Evolutionary conservation across 2,888 invertebrate genomes (phyloP).

Genomic region (Amphipoea lucens): DNA sequence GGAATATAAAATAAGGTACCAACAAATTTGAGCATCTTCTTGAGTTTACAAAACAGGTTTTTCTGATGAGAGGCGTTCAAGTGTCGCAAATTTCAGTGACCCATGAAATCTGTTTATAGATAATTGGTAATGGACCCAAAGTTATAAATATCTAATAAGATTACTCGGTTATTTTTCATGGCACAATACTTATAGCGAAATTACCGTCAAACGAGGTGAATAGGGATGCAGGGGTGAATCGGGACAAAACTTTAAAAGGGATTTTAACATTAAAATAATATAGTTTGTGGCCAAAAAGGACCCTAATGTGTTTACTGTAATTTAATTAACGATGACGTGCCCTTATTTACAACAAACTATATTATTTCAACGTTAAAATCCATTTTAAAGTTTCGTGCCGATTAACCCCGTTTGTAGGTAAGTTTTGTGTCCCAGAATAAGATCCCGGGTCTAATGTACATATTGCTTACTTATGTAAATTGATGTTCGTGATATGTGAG

Average conservation of each 20-base stretch:
- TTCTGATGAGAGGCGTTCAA: slow-evolving; percentile 59
- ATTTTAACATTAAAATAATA: too few species aligned
- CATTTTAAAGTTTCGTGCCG: too few species aligned
- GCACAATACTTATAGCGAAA: slow-evolving; percentile 45
- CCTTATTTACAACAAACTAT: too few species aligned
- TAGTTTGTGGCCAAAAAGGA: too few species aligned
- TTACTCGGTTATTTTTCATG: slow-evolving; percentile 33
- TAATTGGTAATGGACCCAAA: slow-evolving; percentile 52
- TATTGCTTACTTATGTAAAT: slow-evolving; percentile 53
- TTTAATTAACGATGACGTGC: too few species aligned
- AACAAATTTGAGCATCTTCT: slow-evolving; percentile 36
- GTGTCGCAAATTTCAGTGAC: slow-evolving; percentile 66
- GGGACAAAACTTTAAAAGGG: too few species aligned
- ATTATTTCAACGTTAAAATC: too few species aligned
- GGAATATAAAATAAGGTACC: slow-evolving; percentile 53
- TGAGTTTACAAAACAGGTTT: slow-evolving; percentile 29
- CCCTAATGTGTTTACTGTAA: too few species aligned
- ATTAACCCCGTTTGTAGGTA: background rate
- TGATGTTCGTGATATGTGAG: slow-evolving; percentile 38
- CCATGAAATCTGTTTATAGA: slow-evolving; percentile 62
- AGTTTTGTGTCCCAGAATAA: slow-evolving; percentile 9
- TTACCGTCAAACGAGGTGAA: background rate
- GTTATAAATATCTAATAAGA: slow-evolving; percentile 54
- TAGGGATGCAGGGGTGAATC: too few species aligned
- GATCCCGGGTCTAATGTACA: slow-evolving; percentile 3